Conservation (phyloP, 2,888 invertebrate species). For the Brachyptera risi region DNA sequence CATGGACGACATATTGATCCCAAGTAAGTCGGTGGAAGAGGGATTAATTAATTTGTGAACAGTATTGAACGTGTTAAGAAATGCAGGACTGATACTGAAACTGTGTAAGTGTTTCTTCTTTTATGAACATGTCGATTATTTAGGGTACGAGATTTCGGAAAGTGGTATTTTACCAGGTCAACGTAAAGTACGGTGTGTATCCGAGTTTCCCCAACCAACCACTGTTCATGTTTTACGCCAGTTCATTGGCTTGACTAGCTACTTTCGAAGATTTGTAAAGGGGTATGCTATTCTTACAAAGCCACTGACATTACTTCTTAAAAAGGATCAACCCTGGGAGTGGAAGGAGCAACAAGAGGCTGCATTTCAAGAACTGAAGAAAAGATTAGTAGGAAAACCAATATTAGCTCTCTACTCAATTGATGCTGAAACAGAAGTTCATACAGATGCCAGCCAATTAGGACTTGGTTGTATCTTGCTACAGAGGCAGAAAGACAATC, state of each 20-base stretch:
- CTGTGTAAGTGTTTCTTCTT: background rate
- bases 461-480: slow-evolving; percentile 41
- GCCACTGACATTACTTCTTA: too few species aligned
- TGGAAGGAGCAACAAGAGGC: too few species aligned
- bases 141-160: background rate
- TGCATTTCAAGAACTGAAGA: too few species aligned
- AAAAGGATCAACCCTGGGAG: too few species aligned
- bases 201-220: slow-evolving; percentile 34
- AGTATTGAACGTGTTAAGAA: slow-evolving; percentile 25
- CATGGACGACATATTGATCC: slow-evolving; percentile 37
- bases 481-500: slow-evolving; percentile 30
- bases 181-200: slow-evolving; percentile 36
- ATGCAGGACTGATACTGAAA: background rate
- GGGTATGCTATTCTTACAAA: slow-evolving; percentile 34
- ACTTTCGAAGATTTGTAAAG: slow-evolving; percentile 39
- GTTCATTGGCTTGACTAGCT: slow-evolving; percentile 39
- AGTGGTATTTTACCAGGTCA: background rate
- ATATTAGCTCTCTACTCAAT: too few species aligned
- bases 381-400: too few species aligned
- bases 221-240: slow-evolving; percentile 37
- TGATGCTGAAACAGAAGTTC: too few species aligned
- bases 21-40: slow-evolving; percentile 32
- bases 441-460: slow-evolving; percentile 37
- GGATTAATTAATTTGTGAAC: slow-evolving; percentile 32
- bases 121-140: background rate